Percentiles rank a stretch among this genome's conserved stretches.
These are phyloP conservation scores for Cyphomyrus plagiostoma DNA, from an alignment of 2,113 vertebrate species.

Conservation along the genomic window DNA sequence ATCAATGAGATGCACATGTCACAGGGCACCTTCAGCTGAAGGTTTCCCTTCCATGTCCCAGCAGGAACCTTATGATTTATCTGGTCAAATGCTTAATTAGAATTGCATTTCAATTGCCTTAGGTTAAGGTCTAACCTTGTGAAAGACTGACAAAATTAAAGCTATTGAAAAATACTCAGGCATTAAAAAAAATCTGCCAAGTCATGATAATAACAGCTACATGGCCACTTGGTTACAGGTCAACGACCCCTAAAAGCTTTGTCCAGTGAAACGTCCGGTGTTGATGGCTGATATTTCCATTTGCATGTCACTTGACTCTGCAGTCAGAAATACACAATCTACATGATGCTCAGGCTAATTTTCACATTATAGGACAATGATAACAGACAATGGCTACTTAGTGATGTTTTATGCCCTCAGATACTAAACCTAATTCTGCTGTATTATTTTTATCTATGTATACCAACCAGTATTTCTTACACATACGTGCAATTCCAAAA, in stretches of 20 bases:
- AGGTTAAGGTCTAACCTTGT: not conserved
- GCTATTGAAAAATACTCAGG: not conserved
- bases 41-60: not conserved
- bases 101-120: not conserved
- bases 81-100: not conserved
- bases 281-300: not conserved
- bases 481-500: not conserved
- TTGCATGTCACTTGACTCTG: not conserved
- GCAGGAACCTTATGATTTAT: not conserved
- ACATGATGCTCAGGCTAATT: not conserved
- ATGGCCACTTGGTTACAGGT: not conserved
- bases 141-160: not conserved
- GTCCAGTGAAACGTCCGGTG: not conserved
- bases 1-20: not conserved
- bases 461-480: not conserved
- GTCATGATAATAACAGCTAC: not conserved
- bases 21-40: not conserved
- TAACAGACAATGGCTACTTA: not conserved
- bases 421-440: not conserved
- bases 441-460: not conserved
- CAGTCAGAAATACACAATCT: not conserved
- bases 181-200: not conserved
- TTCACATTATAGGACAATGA: not conserved
- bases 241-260: not conserved
- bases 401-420: not conserved